These are phyloP conservation scores for Tethya wilhelma DNA, from an alignment of 37 sponge, comb jelly and placozoan genomes.

Conservation along the genomic window DNA sequence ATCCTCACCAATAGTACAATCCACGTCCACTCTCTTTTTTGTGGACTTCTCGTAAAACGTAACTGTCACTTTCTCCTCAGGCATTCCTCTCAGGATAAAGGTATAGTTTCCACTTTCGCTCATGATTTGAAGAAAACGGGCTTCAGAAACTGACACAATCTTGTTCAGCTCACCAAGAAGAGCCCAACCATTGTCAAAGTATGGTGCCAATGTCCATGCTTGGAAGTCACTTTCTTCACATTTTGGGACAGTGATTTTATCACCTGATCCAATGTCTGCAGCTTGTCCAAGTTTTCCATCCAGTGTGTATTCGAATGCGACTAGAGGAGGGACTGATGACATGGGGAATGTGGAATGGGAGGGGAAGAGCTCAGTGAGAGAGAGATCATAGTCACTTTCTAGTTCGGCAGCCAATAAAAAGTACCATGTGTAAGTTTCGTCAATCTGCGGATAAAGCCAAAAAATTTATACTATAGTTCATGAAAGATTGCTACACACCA, in stretches of 20 bases:
- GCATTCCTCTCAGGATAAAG: slow-evolving; percentile 35
- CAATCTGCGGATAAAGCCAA: too few relatives aligned
- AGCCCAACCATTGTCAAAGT: slow-evolving; percentile 35
- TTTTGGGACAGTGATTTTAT: slow-evolving; percentile 11
- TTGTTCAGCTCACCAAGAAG: slow-evolving; percentile 80
- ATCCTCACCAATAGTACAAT: neutral
- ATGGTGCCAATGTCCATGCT: slow-evolving; percentile 61
- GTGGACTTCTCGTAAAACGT: slow-evolving; percentile 24
- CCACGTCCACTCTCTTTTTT: neutral
- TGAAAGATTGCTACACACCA: too few relatives aligned
- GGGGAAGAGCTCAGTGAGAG: slow-evolving; percentile 57
- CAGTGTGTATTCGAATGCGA: slow-evolving; percentile 32
- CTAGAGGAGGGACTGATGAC: slow-evolving; percentile 20
- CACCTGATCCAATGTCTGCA: neutral
- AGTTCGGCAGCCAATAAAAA: slow-evolving; percentile 68
- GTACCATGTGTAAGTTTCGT: slow-evolving; percentile 55
- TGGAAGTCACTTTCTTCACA: slow-evolving; percentile 56
- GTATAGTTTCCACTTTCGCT: neutral
- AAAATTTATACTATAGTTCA: too few relatives aligned
- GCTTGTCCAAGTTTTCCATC: slow-evolving; percentile 14
- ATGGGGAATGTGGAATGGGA: slow-evolving; percentile 8
- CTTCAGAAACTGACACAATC: slow-evolving; percentile 61
- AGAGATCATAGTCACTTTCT: slow-evolving; percentile 14
- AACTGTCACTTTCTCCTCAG: slow-evolving; percentile 61
- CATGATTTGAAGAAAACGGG: slow-evolving; percentile 30